These are phyloP conservation scores for Syrrhaptes paradoxus DNA, from an alignment of 2,113 vertebrate species.

Conservation along the genomic window DNA sequence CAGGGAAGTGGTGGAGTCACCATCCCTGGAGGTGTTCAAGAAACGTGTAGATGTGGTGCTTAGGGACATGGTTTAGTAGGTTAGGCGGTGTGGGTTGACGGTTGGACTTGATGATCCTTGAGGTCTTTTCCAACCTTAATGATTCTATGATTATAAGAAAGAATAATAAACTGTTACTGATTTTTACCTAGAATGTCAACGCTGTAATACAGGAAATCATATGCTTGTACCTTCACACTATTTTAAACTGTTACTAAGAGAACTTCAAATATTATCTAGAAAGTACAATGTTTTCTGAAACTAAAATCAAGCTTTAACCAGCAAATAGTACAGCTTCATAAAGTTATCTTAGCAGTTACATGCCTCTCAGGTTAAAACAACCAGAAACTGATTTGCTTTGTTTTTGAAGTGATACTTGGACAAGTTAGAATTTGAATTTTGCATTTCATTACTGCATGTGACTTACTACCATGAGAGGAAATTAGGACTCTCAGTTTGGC, in stretches of 20 bases:
- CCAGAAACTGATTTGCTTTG: background rate
- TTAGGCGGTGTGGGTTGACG: too few species aligned
- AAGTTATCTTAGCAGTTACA: background rate
- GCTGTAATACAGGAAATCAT: background rate
- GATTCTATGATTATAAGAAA: background rate
- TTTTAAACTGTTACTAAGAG: background rate
- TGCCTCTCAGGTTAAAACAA: background rate
- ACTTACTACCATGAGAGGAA: background rate
- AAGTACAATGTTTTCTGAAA: background rate
- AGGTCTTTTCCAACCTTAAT: too few species aligned
- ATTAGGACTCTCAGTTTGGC: background rate
- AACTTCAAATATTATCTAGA: background rate
- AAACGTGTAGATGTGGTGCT: too few species aligned
- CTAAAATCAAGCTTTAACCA: background rate
- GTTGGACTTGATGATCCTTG: too few species aligned
- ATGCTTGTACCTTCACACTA: background rate
- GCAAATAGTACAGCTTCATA: background rate
- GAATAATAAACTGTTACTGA: background rate
- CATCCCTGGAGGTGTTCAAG: too few species aligned
- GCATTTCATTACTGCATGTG: background rate
- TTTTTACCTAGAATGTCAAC: background rate
- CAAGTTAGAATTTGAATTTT: background rate
- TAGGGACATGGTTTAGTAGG: too few species aligned
- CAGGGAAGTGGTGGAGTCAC: too few species aligned
- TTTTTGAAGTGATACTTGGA: background rate